Percentiles rank a stretch among this genome's conserved stretches.
phyloP scores from a whole-genome alignment of 1,140 invertebrate species.

The Drosophila pseudoobscura region DNA sequence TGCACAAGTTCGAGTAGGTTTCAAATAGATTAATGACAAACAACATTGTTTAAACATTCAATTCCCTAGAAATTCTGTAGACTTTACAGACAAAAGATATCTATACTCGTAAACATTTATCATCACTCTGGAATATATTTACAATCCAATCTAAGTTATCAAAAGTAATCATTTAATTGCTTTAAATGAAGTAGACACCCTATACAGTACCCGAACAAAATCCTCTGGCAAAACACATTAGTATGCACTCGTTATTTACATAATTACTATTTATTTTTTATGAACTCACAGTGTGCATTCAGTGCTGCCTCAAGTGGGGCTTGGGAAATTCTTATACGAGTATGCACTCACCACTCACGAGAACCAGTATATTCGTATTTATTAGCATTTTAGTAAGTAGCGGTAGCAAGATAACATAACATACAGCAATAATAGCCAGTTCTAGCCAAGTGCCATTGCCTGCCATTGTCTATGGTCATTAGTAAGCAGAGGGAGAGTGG shows the following conservation, averaged over 20 bases:
- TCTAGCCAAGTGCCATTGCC: not conserved
- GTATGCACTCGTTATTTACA: slow-evolving; percentile 43
- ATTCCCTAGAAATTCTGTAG: too few species aligned
- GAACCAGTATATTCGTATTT: not conserved
- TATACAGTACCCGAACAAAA: not conserved
- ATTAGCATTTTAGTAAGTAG: slow-evolving; percentile 26
- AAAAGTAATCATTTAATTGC: too few species aligned
- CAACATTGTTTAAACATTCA: too few species aligned
- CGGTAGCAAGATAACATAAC: too few species aligned
- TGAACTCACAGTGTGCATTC: slow-evolving; percentile 27
- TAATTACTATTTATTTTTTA: slow-evolving; percentile 50
- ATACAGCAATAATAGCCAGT: slow-evolving; percentile 4
- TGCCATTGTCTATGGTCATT: slow-evolving; percentile 19
- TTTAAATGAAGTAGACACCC: slow-evolving; percentile 1
- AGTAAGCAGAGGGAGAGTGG: not conserved
- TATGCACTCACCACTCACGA: not conserved
- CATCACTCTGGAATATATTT: too few species aligned
- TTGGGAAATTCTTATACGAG: slow-evolving; percentile 7
- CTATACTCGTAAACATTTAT: too few species aligned
- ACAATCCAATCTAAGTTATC: too few species aligned
- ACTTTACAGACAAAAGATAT: too few species aligned
- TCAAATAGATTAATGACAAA: too few species aligned
- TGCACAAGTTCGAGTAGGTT: too few species aligned
- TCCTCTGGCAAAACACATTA: slow-evolving; percentile 16
- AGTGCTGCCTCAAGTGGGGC: not conserved